Conservation (phyloP, 1,140 invertebrate species). For the Cydia strobilella region DNA sequence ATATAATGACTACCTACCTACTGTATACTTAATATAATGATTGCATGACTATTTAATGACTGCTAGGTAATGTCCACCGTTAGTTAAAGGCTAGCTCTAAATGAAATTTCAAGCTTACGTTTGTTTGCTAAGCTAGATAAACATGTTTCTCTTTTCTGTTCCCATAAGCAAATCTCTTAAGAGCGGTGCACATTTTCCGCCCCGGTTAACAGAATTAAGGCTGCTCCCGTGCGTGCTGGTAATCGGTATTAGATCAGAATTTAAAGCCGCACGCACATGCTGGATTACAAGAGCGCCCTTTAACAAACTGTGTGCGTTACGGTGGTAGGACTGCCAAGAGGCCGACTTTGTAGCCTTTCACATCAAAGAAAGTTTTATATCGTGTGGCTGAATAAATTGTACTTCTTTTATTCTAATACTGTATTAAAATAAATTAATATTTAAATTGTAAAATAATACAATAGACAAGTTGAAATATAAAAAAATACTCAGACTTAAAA, state of each 20-base stretch:
- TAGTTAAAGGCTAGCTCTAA: too few relatives aligned
- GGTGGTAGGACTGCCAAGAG: slow-evolving; percentile 14
- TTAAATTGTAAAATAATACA: too few relatives aligned
- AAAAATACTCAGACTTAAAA: too few relatives aligned
- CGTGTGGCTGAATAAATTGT: too few relatives aligned
- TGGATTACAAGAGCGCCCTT: slow-evolving; percentile 59
- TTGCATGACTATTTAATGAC: too few relatives aligned
- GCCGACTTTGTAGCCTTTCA: slow-evolving; percentile 15
- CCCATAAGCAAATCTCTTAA: slow-evolving; percentile 17
- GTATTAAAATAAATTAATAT: too few relatives aligned
- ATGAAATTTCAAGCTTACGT: not conserved
- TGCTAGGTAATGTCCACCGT: too few relatives aligned
- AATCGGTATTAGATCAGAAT: slow-evolving; percentile 75
- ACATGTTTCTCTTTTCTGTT: not conserved
- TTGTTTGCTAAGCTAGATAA: not conserved
- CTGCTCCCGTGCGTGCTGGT: slow-evolving; percentile 53
- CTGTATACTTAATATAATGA: too few relatives aligned
- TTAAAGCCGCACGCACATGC: slow-evolving; percentile 74
- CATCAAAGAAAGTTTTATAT: slow-evolving; percentile 9
- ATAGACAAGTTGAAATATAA: too few relatives aligned
- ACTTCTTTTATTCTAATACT: too few relatives aligned
- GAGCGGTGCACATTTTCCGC: slow-evolving; percentile 19
- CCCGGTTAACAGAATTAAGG: slow-evolving; percentile 31
- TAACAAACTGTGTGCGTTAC: slow-evolving; percentile 23
- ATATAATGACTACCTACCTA: too few relatives aligned